phyloP scores from a whole-genome alignment of 1,140 invertebrate genomes.

The Chymomyza costata region DNA sequence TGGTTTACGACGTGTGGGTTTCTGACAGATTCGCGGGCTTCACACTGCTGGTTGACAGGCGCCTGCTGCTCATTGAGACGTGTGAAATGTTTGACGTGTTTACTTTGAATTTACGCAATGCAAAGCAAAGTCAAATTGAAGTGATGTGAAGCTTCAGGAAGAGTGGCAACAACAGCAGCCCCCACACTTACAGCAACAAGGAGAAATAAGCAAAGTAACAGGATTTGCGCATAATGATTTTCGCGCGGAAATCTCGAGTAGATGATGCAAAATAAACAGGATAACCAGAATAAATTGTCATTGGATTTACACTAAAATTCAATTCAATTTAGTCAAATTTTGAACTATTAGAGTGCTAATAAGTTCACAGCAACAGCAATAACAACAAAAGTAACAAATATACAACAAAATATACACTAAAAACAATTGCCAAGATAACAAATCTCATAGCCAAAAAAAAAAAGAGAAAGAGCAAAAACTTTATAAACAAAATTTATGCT shows the following conservation, averaged over 20 bases:
- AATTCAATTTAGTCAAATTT: constrained; percentile 73
- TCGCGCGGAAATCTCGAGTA: constrained; percentile 31
- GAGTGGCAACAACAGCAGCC: no score
- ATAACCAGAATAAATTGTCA: constrained; percentile 69
- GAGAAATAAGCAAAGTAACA: constrained; percentile 42
- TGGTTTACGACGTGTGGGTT: constrained; percentile 19
- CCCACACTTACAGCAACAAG: constrained; percentile 6
- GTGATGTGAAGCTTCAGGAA: no score
- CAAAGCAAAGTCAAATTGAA: constrained; percentile 59
- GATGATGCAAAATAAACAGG: constrained; percentile 23
- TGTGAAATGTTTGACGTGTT: constrained; percentile 54
- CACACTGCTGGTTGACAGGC: no score
- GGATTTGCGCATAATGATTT: constrained; percentile 64
- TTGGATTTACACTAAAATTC: constrained; percentile 72
- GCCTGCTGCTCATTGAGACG: constrained; percentile 67
- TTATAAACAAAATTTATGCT: constrained; percentile 57
- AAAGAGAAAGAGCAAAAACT: no score
- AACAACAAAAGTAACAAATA: constrained; percentile 16
- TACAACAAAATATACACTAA: background rate
- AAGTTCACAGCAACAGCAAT: constrained; percentile 9
- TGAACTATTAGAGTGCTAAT: constrained; percentile 51
- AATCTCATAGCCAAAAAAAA: no score
- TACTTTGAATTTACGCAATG: constrained; percentile 54
- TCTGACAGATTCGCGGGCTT: constrained; percentile 37
- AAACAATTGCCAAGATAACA: constrained; percentile 61